Percentiles rank a stretch among this genome's conserved stretches.
Conservation (phyloP, 2,888 invertebrate genomes). For the Eretmocerus hayati region DNA sequence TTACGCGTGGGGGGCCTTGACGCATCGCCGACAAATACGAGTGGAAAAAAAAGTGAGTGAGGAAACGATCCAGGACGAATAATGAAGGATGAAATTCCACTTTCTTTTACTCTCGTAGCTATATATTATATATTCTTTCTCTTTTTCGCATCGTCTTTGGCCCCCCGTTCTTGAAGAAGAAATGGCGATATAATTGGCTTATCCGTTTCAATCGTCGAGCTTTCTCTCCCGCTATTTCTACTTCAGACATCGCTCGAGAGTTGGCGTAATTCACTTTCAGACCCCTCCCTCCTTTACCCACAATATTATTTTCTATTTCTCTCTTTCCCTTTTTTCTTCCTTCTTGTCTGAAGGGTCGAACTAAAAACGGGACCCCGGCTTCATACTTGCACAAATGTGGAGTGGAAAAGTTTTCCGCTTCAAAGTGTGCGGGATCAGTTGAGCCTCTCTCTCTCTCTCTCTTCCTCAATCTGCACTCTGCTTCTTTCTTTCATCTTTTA, state of each 20-base stretch:
- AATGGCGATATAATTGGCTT: slow-evolving; percentile 38
- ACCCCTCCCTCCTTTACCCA: too few relatives aligned
- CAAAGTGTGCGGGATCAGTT: background rate
- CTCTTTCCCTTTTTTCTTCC: background rate
- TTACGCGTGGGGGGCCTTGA: too few relatives aligned
- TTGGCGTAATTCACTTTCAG: slow-evolving; percentile 31
- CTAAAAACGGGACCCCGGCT: slow-evolving; percentile 1
- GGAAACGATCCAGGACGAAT: slow-evolving; percentile 1
- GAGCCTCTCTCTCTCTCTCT: too few relatives aligned
- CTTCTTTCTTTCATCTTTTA: too few relatives aligned
- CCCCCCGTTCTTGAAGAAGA: slow-evolving; percentile 17
- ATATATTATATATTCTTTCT: too few relatives aligned
- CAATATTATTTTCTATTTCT: slow-evolving; percentile 37
- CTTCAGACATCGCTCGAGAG: background rate
- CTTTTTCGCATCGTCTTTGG: background rate
- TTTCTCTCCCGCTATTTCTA: background rate
- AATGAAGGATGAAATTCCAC: slow-evolving; percentile 13
- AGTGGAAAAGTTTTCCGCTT: slow-evolving; percentile 20
- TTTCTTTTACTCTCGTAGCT: too few relatives aligned
- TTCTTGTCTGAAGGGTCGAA: background rate
- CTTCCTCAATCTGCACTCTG: too few relatives aligned
- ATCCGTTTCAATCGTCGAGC: slow-evolving; percentile 29
- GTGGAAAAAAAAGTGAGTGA: background rate
- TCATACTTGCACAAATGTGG: slow-evolving; percentile 1
- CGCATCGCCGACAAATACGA: background rate